A percentile compares a stretch with the other conserved stretches of the same genome.
Evolutionary conservation across 1,140 invertebrate genomes (phyloP).

Genomic region (Geopemphigus sp.): DNA sequence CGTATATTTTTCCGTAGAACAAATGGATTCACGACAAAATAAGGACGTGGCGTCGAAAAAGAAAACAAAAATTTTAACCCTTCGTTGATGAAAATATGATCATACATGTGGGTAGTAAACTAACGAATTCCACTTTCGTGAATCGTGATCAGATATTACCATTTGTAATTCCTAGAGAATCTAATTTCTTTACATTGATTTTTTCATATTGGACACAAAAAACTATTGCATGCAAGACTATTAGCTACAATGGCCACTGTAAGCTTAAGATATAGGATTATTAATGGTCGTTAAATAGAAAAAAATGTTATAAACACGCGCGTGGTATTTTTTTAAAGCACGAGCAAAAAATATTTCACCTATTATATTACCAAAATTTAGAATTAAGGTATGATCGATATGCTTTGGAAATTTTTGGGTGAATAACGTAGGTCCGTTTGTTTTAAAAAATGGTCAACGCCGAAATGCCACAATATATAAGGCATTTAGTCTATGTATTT

Average conservation of each 20-base stretch:
- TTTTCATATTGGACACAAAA: constrained; percentile 29
- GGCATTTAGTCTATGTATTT: no score
- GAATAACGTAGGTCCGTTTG: constrained; percentile 17
- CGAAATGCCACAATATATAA: not conserved
- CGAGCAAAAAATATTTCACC: not conserved
- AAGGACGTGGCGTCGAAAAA: not conserved
- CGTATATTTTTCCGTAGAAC: not conserved
- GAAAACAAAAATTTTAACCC: not conserved
- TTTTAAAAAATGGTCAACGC: not conserved
- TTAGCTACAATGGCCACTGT: not conserved
- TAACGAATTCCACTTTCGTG: not conserved
- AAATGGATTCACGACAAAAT: not conserved
- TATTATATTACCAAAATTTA: constrained; percentile 20
- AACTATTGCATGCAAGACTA: not conserved
- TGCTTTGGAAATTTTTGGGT: constrained; percentile 13
- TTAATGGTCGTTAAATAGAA: not conserved
- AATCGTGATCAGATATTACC: not conserved
- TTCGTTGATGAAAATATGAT: not conserved
- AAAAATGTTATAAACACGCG: constrained; percentile 19
- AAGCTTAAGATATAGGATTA: constrained; percentile 22
- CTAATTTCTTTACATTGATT: constrained; percentile 17
- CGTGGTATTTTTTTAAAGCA: constrained; percentile 19
- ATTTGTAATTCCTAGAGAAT: not conserved
- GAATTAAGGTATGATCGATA: not conserved
- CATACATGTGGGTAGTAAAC: not conserved